These are phyloP conservation scores for Thunnus maccoyii DNA, from an alignment of 2,113 vertebrate genomes.

Conservation along the genomic window DNA sequence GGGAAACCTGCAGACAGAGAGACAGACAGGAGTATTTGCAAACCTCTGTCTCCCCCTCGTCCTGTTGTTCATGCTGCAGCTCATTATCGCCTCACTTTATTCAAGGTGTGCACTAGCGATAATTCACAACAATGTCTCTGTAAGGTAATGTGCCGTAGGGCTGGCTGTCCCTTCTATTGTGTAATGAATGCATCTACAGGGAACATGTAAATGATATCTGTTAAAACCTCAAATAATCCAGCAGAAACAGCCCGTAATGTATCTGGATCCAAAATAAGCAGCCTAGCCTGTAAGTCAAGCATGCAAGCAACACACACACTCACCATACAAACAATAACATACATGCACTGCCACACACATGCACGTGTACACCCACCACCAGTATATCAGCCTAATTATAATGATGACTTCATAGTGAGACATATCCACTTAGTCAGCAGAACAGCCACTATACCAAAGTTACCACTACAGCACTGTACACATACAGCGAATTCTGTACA, in stretches of 20 bases:
- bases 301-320: conserved; percentile 11
- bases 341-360: neutral
- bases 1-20: conserved; percentile 41
- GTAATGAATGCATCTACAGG: conserved; percentile 9
- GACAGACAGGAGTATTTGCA: conserved; percentile 40
- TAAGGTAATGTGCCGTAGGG: conserved; percentile 17
- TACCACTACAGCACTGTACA: neutral
- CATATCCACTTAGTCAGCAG: neutral
- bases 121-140: conserved; percentile 34
- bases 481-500: neutral
- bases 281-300: neutral
- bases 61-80: conserved; percentile 16
- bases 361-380: neutral
- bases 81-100: conserved; percentile 60
- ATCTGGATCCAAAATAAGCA: conserved; percentile 20
- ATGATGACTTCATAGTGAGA: conserved; percentile 9
- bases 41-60: conserved; percentile 37
- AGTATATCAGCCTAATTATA: conserved; percentile 24
- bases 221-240: conserved; percentile 29
- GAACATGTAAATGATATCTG: conserved; percentile 22
- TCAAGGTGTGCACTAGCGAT: conserved; percentile 49
- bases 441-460: neutral
- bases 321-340: neutral
- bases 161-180: conserved; percentile 9
- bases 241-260: conserved; percentile 1